Evolutionary conservation across 1,140 invertebrate species (phyloP).

Genomic region (Drosophila biarmipes): DNA sequence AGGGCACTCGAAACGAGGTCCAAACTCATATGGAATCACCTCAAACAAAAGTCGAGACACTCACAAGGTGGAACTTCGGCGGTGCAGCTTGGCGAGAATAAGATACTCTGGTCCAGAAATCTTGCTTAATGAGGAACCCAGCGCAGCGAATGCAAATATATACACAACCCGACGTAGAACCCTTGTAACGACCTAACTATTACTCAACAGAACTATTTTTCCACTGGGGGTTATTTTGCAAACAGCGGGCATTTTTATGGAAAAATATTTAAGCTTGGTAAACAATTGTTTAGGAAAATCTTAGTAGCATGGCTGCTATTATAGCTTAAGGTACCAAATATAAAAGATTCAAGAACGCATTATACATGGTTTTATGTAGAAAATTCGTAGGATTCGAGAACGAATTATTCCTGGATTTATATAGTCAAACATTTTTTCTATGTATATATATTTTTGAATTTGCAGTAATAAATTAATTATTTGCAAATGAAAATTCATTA

Average conservation of each 20-base stretch:
- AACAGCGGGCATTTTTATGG: neutral
- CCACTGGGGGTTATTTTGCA: neutral
- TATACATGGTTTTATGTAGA: too few relatives aligned
- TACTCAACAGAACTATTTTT: neutral
- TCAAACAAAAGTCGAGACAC: constrained; percentile 23
- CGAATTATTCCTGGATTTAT: too few relatives aligned
- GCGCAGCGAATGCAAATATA: neutral
- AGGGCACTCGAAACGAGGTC: constrained; percentile 66
- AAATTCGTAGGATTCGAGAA: too few relatives aligned
- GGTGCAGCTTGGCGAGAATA: constrained; percentile 24
- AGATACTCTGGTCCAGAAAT: constrained; percentile 4
- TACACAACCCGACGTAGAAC: neutral
- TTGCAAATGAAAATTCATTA: too few relatives aligned
- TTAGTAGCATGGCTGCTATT: too few relatives aligned
- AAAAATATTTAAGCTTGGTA: too few relatives aligned
- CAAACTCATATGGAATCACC: constrained; percentile 41
- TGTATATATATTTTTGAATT: too few relatives aligned
- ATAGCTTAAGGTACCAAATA: too few relatives aligned
- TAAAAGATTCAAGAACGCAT: too few relatives aligned
- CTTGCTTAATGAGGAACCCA: neutral
- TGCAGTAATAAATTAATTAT: too few relatives aligned
- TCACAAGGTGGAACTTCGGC: constrained; percentile 19
- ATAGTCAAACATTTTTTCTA: too few relatives aligned
- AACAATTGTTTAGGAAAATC: too few relatives aligned
- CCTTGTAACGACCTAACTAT: neutral